A percentile compares a stretch with the other conserved stretches of the same genome.
Evolutionary conservation across 1,140 invertebrate genomes (phyloP).

Genomic region (Theocolax elegans): DNA sequence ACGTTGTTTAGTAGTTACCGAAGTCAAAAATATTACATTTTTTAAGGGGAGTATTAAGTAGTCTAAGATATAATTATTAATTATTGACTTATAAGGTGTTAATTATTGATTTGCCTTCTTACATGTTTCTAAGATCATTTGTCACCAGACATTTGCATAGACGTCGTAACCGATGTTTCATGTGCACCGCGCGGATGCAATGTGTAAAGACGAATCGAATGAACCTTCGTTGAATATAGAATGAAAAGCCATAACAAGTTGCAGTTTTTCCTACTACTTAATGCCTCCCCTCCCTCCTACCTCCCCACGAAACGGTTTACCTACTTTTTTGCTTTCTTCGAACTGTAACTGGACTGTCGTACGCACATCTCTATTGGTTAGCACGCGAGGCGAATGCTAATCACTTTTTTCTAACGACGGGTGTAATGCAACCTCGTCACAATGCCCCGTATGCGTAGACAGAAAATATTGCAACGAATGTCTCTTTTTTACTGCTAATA

Average conservation of each 20-base stretch:
- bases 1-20: no score
- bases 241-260: neutral
- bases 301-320: no score
- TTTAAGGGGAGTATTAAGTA: no score
- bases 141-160: slow-evolving; percentile 58
- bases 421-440: neutral
- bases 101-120: no score
- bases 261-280: slow-evolving; percentile 4
- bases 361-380: slow-evolving; percentile 22
- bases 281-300: neutral
- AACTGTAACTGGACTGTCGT: slow-evolving; percentile 5
- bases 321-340: neutral
- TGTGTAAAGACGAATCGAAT: slow-evolving; percentile 49
- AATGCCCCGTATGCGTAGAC: no score
- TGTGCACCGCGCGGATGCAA: neutral
- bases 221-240: slow-evolving; percentile 15
- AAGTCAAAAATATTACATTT: no score
- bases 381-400: neutral
- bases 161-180: slow-evolving; percentile 44
- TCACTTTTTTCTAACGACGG: slow-evolving; percentile 7
- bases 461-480: slow-evolving; percentile 3
- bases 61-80: no score
- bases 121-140: no score
- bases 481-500: slow-evolving; percentile 17
- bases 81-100: no score